phyloP scores from a whole-genome alignment of 2,888 invertebrate species.

The Mystacides longicornis region DNA sequence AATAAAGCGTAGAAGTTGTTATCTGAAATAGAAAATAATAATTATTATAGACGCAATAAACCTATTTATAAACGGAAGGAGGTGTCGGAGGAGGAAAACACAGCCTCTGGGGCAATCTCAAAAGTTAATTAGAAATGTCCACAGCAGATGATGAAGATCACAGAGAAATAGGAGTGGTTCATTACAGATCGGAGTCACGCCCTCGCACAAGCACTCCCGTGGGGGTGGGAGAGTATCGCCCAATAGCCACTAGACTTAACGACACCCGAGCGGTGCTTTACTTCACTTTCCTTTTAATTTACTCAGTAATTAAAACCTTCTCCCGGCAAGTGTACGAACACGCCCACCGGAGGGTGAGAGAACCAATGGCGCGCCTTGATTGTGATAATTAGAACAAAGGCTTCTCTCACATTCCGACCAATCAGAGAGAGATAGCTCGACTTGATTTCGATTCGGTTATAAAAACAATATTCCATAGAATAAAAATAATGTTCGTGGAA shows the following conservation, averaged over 20 bases:
- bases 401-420: conserved; percentile 15
- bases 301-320: conserved; percentile 50
- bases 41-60: too few relatives aligned
- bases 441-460: conserved; percentile 4
- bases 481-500: neutral
- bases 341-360: conserved; percentile 39
- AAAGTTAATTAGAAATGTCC: conserved; percentile 24
- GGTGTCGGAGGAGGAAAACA: too few relatives aligned
- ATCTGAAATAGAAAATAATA: too few relatives aligned
- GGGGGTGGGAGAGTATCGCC: conserved; percentile 15
- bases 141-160: conserved; percentile 6
- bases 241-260: conserved; percentile 13
- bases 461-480: neutral
- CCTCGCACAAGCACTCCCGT: conserved; percentile 19
- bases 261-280: conserved; percentile 11
- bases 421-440: conserved; percentile 27
- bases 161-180: conserved; percentile 6
- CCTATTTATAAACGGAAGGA: too few relatives aligned
- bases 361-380: conserved; percentile 47
- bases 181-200: conserved; percentile 21
- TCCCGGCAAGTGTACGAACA: conserved; percentile 16
- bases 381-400: conserved; percentile 49
- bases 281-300: conserved; percentile 43
- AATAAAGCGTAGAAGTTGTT: too few relatives aligned
- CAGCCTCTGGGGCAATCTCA: neutral